Percentiles rank a stretch among this genome's conserved stretches.
These are phyloP conservation scores for Abramis brama DNA, from an alignment of 2,113 vertebrate genomes.

Conservation along the genomic window DNA sequence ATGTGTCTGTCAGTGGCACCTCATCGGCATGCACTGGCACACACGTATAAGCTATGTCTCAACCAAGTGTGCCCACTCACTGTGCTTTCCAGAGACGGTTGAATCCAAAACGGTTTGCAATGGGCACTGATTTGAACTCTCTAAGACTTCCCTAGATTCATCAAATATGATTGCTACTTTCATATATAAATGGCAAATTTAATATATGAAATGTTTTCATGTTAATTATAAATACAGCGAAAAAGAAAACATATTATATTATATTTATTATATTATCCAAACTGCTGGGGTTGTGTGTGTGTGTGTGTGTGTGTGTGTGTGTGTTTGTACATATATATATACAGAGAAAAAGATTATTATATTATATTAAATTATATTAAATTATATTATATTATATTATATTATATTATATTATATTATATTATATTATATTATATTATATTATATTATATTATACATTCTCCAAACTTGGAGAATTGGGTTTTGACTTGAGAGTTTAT, in stretches of 20 bases:
- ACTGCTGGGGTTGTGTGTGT: no score
- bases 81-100: slow-evolving; percentile 55
- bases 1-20: slow-evolving; percentile 74
- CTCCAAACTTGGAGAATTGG: no score
- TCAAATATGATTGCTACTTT: not conserved
- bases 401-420: no score
- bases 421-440: no score
- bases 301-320: no score
- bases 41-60: slow-evolving; percentile 54
- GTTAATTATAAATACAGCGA: not conserved
- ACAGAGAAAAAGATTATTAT: no score
- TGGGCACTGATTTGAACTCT: not conserved
- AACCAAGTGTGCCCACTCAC: slow-evolving; percentile 53
- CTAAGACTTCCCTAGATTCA: not conserved
- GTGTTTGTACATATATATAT: no score
- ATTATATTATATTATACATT: no score
- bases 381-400: no score
- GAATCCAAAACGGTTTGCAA: slow-evolving; percentile 36
- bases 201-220: not conserved
- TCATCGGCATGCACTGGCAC: slow-evolving; percentile 79
- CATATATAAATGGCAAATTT: not conserved
- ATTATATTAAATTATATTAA: no score
- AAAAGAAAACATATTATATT: not conserved
- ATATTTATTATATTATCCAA: not conserved
- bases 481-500: no score